A percentile compares a stretch with the other conserved stretches of the same genome.
Conservation (phyloP, 2,113 vertebrate genomes). For the Poeciliopsis turrubarensis region DNA sequence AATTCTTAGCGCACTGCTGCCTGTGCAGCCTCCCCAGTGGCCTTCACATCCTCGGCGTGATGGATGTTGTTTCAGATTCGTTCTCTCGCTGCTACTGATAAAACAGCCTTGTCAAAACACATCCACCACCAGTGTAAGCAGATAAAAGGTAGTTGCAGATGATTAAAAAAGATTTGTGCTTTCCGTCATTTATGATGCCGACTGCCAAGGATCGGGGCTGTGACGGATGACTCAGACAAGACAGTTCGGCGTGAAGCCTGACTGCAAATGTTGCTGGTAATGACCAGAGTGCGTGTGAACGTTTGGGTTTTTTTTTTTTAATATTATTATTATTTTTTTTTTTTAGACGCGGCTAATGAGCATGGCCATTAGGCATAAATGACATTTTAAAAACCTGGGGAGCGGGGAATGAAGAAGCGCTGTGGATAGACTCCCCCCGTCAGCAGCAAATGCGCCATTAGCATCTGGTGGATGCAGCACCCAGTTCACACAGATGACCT, state of each 20-base stretch:
- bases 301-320: too few relatives aligned
- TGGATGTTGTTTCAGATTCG: conserved; percentile 69
- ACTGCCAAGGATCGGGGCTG: conserved; percentile 55
- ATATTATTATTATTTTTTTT: conserved; percentile 20
- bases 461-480: conserved; percentile 43
- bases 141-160: conserved; percentile 66
- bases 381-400: conserved; percentile 73
- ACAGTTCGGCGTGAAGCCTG: conserved; percentile 61
- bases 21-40: conserved; percentile 45
- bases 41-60: conserved; percentile 56
- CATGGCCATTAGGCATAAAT: conserved; percentile 77
- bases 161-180: conserved; percentile 70
- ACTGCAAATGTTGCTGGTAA: conserved; percentile 73
- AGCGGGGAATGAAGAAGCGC: conserved; percentile 57
- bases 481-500: conserved; percentile 32
- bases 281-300: conserved; percentile 61
- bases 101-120: conserved; percentile 66
- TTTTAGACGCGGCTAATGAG: conserved; percentile 78
- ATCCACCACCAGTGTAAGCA: conserved; percentile 47
- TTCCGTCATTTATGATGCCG: conserved; percentile 57
- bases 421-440: conserved; percentile 39
- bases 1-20: conserved; percentile 39
- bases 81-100: conserved; percentile 53
- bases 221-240: conserved; percentile 71
- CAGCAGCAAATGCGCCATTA: conserved; percentile 35